Conservation (phyloP, 2,888 invertebrate species). For the Dexiosoma caninum region DNA sequence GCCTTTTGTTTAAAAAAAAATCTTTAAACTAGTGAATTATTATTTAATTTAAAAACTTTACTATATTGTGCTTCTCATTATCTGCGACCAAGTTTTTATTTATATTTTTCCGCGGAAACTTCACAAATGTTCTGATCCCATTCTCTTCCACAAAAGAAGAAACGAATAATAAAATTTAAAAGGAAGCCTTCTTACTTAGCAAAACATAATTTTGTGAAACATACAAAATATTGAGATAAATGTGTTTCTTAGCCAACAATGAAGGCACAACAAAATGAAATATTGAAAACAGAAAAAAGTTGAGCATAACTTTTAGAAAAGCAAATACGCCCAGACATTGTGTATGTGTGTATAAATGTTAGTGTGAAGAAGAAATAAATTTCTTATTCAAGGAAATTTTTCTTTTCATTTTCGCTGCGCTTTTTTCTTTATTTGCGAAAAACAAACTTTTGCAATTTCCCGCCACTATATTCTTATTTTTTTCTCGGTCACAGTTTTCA, state of each 20-base stretch:
- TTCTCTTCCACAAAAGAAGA: conserved; percentile 1
- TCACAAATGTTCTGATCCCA: conserved; percentile 6
- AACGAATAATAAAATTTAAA: conserved; percentile 13
- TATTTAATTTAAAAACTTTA: conserved; percentile 42
- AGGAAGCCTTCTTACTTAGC: conserved; percentile 27
- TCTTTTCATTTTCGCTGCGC: conserved; percentile 19
- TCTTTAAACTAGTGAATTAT: conserved; percentile 11
- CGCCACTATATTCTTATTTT: conserved; percentile 34
- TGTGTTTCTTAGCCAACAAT: conserved; percentile 13
- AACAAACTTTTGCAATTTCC: conserved; percentile 59
- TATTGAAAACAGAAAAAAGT: conserved; percentile 17
- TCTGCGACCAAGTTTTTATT: not conserved
- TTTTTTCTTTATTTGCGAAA: conserved; percentile 9
- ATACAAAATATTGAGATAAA: conserved; percentile 42
- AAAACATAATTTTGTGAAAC: conserved; percentile 40
- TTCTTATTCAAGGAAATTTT: conserved; percentile 20
- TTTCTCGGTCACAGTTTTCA: not conserved
- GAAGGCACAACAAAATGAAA: conserved; percentile 20
- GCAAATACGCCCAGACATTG: conserved; percentile 1
- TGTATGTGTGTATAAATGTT: not conserved
- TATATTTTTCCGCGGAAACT: not conserved
- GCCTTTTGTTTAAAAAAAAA: conserved; percentile 19
- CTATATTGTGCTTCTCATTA: conserved; percentile 8
- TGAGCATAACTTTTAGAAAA: not conserved
- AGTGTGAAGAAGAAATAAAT: not conserved